Base-by-base conservation (phyloP, 2,797 vertebrate species). In the Propithecus deckenii region DNA sequence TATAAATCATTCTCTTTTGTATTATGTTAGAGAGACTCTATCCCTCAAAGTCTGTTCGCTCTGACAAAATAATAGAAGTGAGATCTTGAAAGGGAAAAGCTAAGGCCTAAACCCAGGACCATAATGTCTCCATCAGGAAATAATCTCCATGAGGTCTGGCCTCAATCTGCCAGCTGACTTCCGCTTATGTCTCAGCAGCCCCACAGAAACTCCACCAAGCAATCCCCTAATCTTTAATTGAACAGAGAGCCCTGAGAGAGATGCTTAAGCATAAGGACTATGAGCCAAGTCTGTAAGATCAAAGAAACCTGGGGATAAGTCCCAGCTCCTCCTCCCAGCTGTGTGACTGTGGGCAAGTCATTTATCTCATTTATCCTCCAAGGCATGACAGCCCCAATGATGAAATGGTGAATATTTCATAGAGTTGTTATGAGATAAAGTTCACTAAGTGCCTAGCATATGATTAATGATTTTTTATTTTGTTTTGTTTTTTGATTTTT, bases 1-100 rank as follows among this genome's bases (percentile, higher is more conserved):
- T 97, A 98, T 97, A 97, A 97, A 94, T 97, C 96, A 97, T 96
- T 96, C 80, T 93, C 72, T 94, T 92, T 89, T 95, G 84, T 96
- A 93, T 96, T 97, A 94, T 94, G 50, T 96, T 88, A 88, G 71
- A 94, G 90, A 95, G 38, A 92, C 74, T 95, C 87, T 94, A 90
- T 88, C 69, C 86, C 72, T 69, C 74, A 97, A 93, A 95, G 84
- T 43, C 89, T 93, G 52, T 84, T 93, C 50, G 89, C 76, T n/a
- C 55, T 83, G 46, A 85, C 86, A 94, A 96, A 97, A 95, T 94
- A 96, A 91, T 92, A 96, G 86, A 96, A 94, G 61, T 79, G 43
- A 93, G 61, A 95, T 38, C 35, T 67, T 83, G 71, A 95, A 95
- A 95, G 76, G 79, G 55, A 90, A 96, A 97, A 87, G 59, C 80